These are phyloP conservation scores for Psammodynastes pulverulentus DNA, from an alignment of 2,113 vertebrate species.

Conservation along the genomic window DNA sequence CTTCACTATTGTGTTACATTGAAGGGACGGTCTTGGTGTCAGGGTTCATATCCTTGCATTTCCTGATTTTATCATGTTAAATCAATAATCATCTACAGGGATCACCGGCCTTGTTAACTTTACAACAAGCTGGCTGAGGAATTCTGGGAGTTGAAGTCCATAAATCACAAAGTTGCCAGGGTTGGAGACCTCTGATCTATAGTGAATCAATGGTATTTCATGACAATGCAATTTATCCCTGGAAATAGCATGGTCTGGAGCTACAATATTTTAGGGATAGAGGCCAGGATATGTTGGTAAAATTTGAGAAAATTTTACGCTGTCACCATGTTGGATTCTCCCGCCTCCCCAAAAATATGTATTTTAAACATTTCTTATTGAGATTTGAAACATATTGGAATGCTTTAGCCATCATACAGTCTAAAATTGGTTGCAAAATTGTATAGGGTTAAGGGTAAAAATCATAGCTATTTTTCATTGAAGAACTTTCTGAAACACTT, in stretches of 20 bases:
- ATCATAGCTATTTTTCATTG: background rate
- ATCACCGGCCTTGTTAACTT: too few species aligned
- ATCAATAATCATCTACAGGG: background rate
- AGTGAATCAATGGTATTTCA: background rate
- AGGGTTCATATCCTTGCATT: background rate
- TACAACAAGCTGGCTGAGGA: too few species aligned
- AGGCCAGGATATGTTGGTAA: background rate
- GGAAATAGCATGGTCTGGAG: background rate
- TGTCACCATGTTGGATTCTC: background rate
- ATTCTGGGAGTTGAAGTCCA: too few species aligned
- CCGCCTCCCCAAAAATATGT: background rate
- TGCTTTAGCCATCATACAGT: background rate
- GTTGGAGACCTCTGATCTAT: background rate
- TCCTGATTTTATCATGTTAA: background rate
- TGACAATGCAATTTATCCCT: background rate
- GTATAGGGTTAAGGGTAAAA: background rate
- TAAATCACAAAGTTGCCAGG: too few species aligned
- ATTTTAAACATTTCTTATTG: background rate
- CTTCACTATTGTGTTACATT: background rate
- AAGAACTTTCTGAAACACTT: background rate
- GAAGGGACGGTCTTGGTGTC: background rate
- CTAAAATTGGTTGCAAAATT: background rate
- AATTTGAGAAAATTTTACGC: background rate
- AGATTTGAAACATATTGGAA: background rate
- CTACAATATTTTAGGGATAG: background rate